Base-by-base conservation (phyloP, 2,888 invertebrate species). In the Platycnemis pennipes region DNA sequence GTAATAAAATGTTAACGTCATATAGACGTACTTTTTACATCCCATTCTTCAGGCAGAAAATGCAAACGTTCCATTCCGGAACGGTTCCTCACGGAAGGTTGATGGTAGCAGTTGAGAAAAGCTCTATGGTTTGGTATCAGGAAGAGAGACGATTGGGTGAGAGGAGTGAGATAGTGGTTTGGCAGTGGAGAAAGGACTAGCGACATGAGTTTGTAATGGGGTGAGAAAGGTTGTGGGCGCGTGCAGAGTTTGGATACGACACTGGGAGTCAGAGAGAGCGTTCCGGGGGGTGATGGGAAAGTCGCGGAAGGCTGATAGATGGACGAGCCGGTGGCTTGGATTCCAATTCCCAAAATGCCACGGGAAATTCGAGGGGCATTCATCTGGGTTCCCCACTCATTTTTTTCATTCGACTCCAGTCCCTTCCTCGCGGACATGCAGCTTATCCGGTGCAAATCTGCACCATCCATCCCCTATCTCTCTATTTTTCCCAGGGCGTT, bases 331-430 rank as follows among this genome's bases (percentile, higher is more conserved):
- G 26, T 91, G 63, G 91, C 69, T 91, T 44, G 91, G 91, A 91
- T 91, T 91, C 91, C 91, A 69, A 91, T 91, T 91, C 91, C 91
- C 91, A 42, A 77, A 91, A 69, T 69, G 91, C 91, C 91, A 69
- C 44, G 44, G 69, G 91, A 91, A 91, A 91, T 91, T 91, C 91
- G 91, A 56, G 56, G 56, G 91, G 91, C 63, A 91, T 89, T 89
- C 89, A 56, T 91, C 91, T 26, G 91, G 63, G 44, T 63, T n/a
- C 63, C 63, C 69, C 56, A 19, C 53, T 53, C 37, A 53, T 91
- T 91, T n/a, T n/a, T 69, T 44, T 91, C 91, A 69, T 91, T 56
- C 42, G 16, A 22, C 42, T 63, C 44, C 44, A 31, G 11, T 3
- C 77, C 11, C 37, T 37, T 11, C 69, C 31, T 31, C 69, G 7